Conservation (phyloP, 1,140 invertebrate genomes). For the Heliconius hermathena region DNA sequence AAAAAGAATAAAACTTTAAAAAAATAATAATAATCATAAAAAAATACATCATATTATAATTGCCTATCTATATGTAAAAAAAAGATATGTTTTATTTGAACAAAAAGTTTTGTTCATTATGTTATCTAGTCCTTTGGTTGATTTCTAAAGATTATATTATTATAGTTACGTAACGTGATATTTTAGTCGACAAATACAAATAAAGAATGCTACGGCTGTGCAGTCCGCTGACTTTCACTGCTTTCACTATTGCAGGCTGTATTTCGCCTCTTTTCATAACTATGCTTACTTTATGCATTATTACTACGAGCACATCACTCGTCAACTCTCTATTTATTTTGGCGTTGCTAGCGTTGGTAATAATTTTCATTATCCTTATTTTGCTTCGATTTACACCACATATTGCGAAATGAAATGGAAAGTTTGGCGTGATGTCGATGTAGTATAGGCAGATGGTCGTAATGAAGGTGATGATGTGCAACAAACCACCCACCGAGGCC, state of each 20-base stretch:
- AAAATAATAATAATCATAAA: too few relatives aligned
- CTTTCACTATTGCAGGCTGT: slow-evolving; percentile 70
- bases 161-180: neutral
- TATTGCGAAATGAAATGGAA: slow-evolving; percentile 74
- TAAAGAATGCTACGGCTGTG: slow-evolving; percentile 50
- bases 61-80: too few relatives aligned
- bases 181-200: slow-evolving; percentile 41
- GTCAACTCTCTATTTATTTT: slow-evolving; percentile 76
- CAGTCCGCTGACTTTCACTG: slow-evolving; percentile 69
- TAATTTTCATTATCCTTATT: slow-evolving; percentile 72
- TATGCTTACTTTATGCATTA: slow-evolving; percentile 50
- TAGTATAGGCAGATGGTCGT: slow-evolving; percentile 60
- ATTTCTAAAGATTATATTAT: slow-evolving; percentile 7
- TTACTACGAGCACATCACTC: slow-evolving; percentile 41
- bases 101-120: too few relatives aligned
- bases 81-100: too few relatives aligned
- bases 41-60: too few relatives aligned
- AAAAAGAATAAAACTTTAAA: too few relatives aligned
- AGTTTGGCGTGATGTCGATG: slow-evolving; percentile 57
- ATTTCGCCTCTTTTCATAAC: slow-evolving; percentile 56
- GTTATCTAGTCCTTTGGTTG: neutral
- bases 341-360: slow-evolving; percentile 64
- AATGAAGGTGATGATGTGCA: slow-evolving; percentile 71
- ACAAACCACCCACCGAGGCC: slow-evolving; percentile 63
- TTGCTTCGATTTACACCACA: slow-evolving; percentile 53